These are phyloP conservation scores for Cryptocephalus moraei DNA, from an alignment of 2,888 invertebrate genomes.

Conservation along the genomic window DNA sequence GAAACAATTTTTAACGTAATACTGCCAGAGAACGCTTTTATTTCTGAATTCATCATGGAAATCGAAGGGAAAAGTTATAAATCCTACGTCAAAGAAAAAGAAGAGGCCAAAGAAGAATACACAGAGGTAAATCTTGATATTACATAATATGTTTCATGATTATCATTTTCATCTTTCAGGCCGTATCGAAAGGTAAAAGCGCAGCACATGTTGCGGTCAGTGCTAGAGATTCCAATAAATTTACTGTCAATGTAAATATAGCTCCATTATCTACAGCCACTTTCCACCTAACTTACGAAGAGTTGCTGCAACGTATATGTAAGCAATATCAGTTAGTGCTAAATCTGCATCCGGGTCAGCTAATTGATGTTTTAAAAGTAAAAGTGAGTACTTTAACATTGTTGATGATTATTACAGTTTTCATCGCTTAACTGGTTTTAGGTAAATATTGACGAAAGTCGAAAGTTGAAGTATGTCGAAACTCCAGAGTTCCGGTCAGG, in stretches of 20 bases:
- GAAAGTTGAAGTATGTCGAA: conserved; percentile 47
- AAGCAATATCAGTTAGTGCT: conserved; percentile 59
- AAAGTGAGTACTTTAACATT: conserved; percentile 25
- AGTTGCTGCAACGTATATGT: conserved; percentile 51
- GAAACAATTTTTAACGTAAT: conserved; percentile 50
- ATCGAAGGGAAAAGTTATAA: conserved; percentile 45
- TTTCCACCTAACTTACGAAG: conserved; percentile 66
- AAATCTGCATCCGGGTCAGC: conserved; percentile 57
- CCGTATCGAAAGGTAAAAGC: conserved; percentile 46
- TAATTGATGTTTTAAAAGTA: conserved; percentile 54
- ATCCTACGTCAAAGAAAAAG: conserved; percentile 48
- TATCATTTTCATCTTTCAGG: conserved; percentile 26
- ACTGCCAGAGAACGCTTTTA: conserved; percentile 49
- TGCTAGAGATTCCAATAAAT: conserved; percentile 60
- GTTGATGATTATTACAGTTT: too few relatives aligned
- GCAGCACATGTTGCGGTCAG: conserved; percentile 55
- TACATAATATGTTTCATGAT: not conserved
- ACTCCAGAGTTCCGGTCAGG: conserved; percentile 56
- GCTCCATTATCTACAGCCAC: conserved; percentile 50
- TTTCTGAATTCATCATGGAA: conserved; percentile 36
- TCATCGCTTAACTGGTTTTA: conserved; percentile 6
- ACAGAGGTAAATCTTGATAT: conserved; percentile 28
- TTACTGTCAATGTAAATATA: conserved; percentile 58
- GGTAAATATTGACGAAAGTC: conserved; percentile 52
- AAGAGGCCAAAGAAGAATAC: conserved; percentile 47